Conservation (phyloP, 2,797 vertebrate genomes). For the Percopsis omiscomaycus region DNA sequence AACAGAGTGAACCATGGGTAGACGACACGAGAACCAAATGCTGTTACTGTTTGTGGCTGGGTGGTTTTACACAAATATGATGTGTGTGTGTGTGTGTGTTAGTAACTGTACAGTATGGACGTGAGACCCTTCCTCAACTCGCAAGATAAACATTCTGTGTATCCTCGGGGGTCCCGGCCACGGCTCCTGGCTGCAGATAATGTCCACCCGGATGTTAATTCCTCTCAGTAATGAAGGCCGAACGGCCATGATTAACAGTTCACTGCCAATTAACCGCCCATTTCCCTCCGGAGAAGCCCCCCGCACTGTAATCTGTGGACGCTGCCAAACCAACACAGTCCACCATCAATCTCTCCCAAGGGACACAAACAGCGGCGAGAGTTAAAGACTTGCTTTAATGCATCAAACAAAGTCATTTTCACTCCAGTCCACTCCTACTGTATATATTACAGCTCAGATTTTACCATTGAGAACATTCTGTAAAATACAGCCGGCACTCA, state of each 20-base stretch:
- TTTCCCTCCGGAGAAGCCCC: conserved; percentile 49
- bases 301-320: conserved; percentile 61
- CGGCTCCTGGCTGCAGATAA: conserved; percentile 39
- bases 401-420: conserved; percentile 38
- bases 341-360: conserved; percentile 54
- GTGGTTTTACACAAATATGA: background rate
- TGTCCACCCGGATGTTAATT: conserved; percentile 57
- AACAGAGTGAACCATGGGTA: background rate
- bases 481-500: conserved; percentile 1
- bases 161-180: conserved; percentile 30
- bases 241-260: conserved; percentile 66
- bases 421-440: background rate
- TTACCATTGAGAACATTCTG: conserved; percentile 28
- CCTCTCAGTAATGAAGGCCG: conserved; percentile 64
- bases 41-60: background rate
- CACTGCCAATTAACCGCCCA: conserved; percentile 70
- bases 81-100: background rate
- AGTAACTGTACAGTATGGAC: background rate
- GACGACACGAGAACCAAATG: background rate
- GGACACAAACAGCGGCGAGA: conserved; percentile 18
- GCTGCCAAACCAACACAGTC: conserved; percentile 49
- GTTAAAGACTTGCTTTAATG: conserved; percentile 40
- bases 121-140: conserved; percentile 21
- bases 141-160: conserved; percentile 49
- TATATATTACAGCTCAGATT: conserved; percentile 3